These are phyloP conservation scores for Epizoanthus scotinus DNA, from an alignment of 92 coral and sea anemone genomes.

Conservation along the genomic window DNA sequence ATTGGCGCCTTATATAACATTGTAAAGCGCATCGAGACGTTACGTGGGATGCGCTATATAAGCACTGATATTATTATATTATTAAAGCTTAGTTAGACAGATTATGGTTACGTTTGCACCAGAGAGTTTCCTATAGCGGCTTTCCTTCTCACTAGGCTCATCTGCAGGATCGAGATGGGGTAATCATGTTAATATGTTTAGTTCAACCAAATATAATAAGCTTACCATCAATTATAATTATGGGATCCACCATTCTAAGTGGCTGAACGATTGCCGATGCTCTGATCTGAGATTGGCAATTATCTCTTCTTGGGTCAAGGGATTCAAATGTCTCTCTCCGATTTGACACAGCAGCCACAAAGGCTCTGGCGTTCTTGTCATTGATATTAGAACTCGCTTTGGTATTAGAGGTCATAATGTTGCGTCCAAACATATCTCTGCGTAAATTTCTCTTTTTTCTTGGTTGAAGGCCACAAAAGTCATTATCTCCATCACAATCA, in stretches of 20 bases:
- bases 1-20: too few species aligned
- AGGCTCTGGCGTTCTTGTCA: not conserved
- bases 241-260: not conserved
- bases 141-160: too few species aligned
- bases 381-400: not conserved
- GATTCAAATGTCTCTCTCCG: not conserved
- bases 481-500: conserved; percentile 43
- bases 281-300: not conserved
- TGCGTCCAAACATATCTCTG: not conserved
- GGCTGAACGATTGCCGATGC: conserved; percentile 13
- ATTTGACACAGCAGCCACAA: not conserved
- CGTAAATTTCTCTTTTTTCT: conserved; percentile 9
- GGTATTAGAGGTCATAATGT: not conserved
- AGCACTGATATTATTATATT: too few species aligned
- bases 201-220: not conserved
- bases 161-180: too few species aligned
- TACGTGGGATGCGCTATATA: too few species aligned
- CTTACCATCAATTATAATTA: not conserved
- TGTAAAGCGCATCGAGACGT: too few species aligned
- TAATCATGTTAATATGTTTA: not conserved
- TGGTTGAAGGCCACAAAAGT: conserved; percentile 1
- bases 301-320: not conserved
- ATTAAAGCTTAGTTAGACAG: too few species aligned
- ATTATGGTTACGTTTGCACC: too few species aligned
- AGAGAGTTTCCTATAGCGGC: too few species aligned